Conservation (phyloP, 2,797 vertebrate species). For the Trachurus trachurus region DNA sequence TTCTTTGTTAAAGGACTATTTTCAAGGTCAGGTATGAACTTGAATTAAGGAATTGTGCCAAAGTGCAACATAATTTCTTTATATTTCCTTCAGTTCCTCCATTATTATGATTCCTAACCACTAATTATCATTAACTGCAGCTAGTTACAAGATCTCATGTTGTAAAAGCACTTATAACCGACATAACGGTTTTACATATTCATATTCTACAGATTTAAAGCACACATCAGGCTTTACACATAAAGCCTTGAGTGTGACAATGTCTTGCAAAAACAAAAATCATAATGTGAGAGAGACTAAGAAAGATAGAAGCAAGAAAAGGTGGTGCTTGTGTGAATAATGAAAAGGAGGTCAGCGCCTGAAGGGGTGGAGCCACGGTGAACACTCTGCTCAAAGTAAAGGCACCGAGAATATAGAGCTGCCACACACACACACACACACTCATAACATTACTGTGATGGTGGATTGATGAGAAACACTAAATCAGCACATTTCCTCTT, state of each 20-base stretch:
- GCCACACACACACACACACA: conserved; percentile 24
- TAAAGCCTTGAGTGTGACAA: neutral
- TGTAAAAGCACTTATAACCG: neutral
- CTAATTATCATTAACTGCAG: neutral
- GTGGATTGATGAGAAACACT: neutral
- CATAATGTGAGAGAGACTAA: conserved; percentile 11
- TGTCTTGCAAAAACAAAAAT: neutral
- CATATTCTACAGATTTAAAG: conserved; percentile 2
- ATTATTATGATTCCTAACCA: neutral
- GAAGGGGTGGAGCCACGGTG: conserved; percentile 63
- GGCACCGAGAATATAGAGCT: conserved; percentile 26
- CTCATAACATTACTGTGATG: neutral
- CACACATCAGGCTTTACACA: neutral
- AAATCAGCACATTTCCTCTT: conserved; percentile 3
- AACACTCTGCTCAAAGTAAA: conserved; percentile 64
- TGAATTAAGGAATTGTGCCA: neutral
- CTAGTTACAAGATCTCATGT: conserved; percentile 2
- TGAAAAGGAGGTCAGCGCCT: conserved; percentile 80
- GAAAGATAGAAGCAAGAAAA: conserved; percentile 54
- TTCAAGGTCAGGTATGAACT: neutral
- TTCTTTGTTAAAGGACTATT: neutral
- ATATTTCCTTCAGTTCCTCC: too few species aligned
- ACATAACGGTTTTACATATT: conserved; percentile 7
- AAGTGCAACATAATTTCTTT: neutral
- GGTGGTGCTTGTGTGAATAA: conserved; percentile 72